These are phyloP conservation scores for Ichneumon xanthorius DNA, from an alignment of 2,888 invertebrate species.

Conservation along the genomic window DNA sequence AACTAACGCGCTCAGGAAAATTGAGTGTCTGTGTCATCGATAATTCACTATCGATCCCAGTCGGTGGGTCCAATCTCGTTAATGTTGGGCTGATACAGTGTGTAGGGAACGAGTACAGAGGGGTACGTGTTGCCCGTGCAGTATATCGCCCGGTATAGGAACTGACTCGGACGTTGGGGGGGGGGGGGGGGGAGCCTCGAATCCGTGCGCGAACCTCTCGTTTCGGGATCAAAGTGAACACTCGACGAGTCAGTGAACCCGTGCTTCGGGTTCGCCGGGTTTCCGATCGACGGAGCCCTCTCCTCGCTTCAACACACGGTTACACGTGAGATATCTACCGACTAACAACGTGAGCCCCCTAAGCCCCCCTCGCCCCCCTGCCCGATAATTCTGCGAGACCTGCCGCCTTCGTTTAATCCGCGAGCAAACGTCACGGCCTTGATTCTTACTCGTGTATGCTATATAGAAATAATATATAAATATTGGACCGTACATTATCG, in stretches of 20 bases:
- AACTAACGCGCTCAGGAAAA: slow-evolving; percentile 59
- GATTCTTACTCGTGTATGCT: slow-evolving; percentile 26
- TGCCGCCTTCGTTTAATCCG: slow-evolving; percentile 10
- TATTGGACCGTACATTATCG: background rate
- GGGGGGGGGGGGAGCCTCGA: slow-evolving; percentile 56
- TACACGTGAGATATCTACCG: slow-evolving; percentile 29
- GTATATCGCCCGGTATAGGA: background rate
- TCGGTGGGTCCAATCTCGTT: slow-evolving; percentile 65
- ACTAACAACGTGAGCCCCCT: slow-evolving; percentile 1
- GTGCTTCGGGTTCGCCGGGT: slow-evolving; percentile 66
- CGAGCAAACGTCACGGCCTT: slow-evolving; percentile 39
- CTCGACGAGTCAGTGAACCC: slow-evolving; percentile 71
- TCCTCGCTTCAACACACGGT: slow-evolving; percentile 13
- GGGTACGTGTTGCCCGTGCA: slow-evolving; percentile 17
- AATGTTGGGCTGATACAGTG: slow-evolving; percentile 61
- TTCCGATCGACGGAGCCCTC: slow-evolving; percentile 59
- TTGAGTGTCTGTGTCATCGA: slow-evolving; percentile 68
- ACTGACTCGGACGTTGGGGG: background rate
- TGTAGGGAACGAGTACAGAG: slow-evolving; percentile 35
- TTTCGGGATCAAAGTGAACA: slow-evolving; percentile 71
- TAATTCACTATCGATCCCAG: slow-evolving; percentile 66
- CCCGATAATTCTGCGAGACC: slow-evolving; percentile 30
- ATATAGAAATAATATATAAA: slow-evolving; percentile 11
- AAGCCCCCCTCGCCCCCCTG: background rate
- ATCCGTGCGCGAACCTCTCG: slow-evolving; percentile 67